A percentile compares a stretch with the other conserved stretches of the same genome.
These are phyloP conservation scores for Branchipolynoe longqiensis DNA, from an alignment of 2,888 invertebrate species.

Conservation along the genomic window DNA sequence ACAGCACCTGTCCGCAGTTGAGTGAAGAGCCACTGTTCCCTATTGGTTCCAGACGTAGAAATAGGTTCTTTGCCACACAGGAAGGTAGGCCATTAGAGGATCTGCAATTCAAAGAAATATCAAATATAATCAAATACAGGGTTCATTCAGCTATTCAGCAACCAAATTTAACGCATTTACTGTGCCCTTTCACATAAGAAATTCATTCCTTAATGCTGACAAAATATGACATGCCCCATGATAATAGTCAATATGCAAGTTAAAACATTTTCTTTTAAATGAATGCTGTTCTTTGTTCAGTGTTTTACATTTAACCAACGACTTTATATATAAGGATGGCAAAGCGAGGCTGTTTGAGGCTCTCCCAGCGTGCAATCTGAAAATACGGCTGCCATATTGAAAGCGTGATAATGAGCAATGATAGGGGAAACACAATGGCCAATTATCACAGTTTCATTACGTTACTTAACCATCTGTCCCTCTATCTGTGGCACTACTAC, in stretches of 20 bases:
- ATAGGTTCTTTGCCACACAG: constrained; percentile 94
- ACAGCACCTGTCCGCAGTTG: too few species aligned
- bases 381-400: too few species aligned
- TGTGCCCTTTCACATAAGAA: not conserved
- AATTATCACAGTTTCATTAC: not conserved
- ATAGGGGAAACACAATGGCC: not conserved
- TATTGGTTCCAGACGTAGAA: constrained; percentile 79
- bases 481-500: too few species aligned
- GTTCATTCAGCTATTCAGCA: not conserved
- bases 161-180: not conserved
- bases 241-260: too few species aligned
- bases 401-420: too few species aligned
- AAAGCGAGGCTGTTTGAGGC: too few species aligned
- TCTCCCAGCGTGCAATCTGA: too few species aligned
- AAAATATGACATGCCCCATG: not conserved
- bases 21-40: too few species aligned
- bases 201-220: not conserved
- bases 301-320: not conserved
- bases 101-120: constrained; percentile 76
- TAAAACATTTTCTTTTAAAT: too few species aligned
- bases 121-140: too few species aligned
- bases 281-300: too few species aligned
- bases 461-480: not conserved
- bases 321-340: too few species aligned
- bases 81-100: constrained; percentile 90